Evolutionary conservation across 2,113 vertebrate species (phyloP).

Genomic region (Pholis gunnellus): DNA sequence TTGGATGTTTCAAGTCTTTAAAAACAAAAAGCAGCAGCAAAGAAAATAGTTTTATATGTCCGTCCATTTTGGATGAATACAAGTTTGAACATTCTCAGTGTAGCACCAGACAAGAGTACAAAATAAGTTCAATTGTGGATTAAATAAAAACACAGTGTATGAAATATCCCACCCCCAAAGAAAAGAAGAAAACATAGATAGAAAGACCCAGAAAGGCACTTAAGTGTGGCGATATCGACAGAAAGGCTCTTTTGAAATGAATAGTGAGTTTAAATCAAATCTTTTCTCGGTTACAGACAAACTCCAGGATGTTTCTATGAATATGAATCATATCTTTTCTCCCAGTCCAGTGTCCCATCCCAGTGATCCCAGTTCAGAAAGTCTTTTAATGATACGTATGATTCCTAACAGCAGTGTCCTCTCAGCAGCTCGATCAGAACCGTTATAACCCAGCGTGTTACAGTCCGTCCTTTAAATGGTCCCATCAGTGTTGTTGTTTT

Average conservation of each 20-base stretch:
- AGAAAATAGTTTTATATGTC: slow-evolving; percentile 33
- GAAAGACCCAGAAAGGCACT: slow-evolving; percentile 81
- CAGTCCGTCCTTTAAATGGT: background rate
- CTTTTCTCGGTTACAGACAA: background rate
- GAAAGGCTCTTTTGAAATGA: slow-evolving; percentile 59
- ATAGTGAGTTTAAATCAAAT: slow-evolving; percentile 15
- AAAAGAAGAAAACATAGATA: slow-evolving; percentile 44
- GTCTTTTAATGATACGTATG: background rate
- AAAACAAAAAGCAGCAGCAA: slow-evolving; percentile 65
- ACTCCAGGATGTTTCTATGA: background rate
- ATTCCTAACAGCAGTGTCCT: background rate
- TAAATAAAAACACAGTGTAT: slow-evolving; percentile 1
- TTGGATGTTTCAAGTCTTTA: slow-evolving; percentile 45
- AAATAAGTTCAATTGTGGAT: slow-evolving; percentile 59
- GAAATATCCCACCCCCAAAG: background rate
- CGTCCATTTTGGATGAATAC: slow-evolving; percentile 41
- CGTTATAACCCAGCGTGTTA: background rate
- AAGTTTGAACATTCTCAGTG: slow-evolving; percentile 67
- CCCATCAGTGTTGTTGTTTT: background rate
- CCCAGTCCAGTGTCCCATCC: background rate
- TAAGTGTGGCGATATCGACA: slow-evolving; percentile 63
- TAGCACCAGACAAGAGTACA: slow-evolving; percentile 78
- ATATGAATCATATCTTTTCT: background rate
- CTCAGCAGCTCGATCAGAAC: background rate
- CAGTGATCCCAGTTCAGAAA: slow-evolving; percentile 7